Base-by-base conservation (phyloP, 2,888 invertebrate genomes). In the Carabus problematicus region DNA sequence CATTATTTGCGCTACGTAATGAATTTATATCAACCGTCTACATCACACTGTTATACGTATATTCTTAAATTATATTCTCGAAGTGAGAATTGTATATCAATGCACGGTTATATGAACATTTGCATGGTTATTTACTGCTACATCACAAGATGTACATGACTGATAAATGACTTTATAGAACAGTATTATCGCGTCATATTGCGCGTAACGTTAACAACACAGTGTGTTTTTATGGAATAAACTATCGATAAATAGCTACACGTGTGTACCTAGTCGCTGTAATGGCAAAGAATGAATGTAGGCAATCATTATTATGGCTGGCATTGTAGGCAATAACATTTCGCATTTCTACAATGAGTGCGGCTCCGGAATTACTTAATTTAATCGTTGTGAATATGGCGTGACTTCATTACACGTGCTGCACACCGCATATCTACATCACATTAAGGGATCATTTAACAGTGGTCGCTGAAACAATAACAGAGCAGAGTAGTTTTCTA, bases 361-460 rank as follows among this genome's bases (percentile, higher is more conserved):
- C 60, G n/a, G 29, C 60, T 60, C 43, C 43, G 29, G 29, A 16
- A 60, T 60, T 18, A 60, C 60, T 43, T 60, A 60, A 60, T 60
- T 16, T 60, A 45, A 45, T 60, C 60, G 59, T 39, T 59, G 18
- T 12, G 41, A 42, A 42, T 42, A 40, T 55, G 18, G 60, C 60
- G 60, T 60, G 60, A 60, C 60, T 60, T n/a, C 52, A 29, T 29
- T 3, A 29, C 29, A 29, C 9, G 3, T 12, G 39, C 29, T 12
- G 40, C 18, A 42, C 60, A 60, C 29, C 11, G 60, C 60, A 60
- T 60, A 60, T 60, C 60, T 60, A 60, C 18, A 45, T 16, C 60
- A 42, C 45, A 60, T 60, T 60, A 60, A 42, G 16, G n/a, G 42
- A 60, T 6, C 60, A 19, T 60, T 60, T 60, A 55, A 19, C 52